Evolutionary conservation across 2,797 vertebrate species (phyloP).

Genomic region (Danio jaintianensis): DNA sequence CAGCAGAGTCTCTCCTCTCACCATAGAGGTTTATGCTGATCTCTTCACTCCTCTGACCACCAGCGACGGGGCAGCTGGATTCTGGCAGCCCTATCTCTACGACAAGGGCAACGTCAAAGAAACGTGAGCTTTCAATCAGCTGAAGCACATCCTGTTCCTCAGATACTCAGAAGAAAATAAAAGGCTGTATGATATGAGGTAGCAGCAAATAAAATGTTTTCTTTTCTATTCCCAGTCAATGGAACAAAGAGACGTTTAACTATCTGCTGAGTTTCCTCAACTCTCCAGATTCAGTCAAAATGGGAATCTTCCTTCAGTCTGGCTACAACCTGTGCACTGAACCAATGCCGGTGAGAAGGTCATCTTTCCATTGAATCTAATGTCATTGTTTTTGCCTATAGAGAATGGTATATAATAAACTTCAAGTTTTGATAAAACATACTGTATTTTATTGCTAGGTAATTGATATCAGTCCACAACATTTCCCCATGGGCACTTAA

Average conservation of each 20-base stretch:
- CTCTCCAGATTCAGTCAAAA: slow-evolving; percentile 80
- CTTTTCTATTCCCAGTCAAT: slow-evolving; percentile 71
- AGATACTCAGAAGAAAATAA: not conserved
- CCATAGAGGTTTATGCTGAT: slow-evolving; percentile 89
- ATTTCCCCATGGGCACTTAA: too few species aligned
- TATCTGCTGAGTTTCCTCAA: slow-evolving; percentile 81
- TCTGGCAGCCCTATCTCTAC: slow-evolving; percentile 92
- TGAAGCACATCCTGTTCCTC: not conserved
- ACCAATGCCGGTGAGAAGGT: slow-evolving; percentile 78
- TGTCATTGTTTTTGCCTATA: not conserved
- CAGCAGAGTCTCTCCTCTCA: slow-evolving; percentile 70
- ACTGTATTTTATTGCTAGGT: not conserved
- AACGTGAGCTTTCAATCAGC: slow-evolving; percentile 76
- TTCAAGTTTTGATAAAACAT: not conserved
- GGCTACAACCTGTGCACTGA: slow-evolving; percentile 90
- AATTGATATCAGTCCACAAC: not conserved
- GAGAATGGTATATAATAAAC: not conserved
- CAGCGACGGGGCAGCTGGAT: slow-evolving; percentile 91
- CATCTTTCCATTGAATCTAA: not conserved
- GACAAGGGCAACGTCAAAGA: slow-evolving; percentile 81
- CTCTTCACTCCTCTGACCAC: slow-evolving; percentile 89
- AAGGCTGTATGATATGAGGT: too few species aligned
- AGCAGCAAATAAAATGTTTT: not conserved
- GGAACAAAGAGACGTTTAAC: slow-evolving; percentile 94
- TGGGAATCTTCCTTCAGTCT: slow-evolving; percentile 92